Percentiles rank a stretch among this genome's conserved stretches.
Evolutionary conservation across 2,797 vertebrate genomes (phyloP).

Genomic region (Catostomus latipinnis): DNA sequence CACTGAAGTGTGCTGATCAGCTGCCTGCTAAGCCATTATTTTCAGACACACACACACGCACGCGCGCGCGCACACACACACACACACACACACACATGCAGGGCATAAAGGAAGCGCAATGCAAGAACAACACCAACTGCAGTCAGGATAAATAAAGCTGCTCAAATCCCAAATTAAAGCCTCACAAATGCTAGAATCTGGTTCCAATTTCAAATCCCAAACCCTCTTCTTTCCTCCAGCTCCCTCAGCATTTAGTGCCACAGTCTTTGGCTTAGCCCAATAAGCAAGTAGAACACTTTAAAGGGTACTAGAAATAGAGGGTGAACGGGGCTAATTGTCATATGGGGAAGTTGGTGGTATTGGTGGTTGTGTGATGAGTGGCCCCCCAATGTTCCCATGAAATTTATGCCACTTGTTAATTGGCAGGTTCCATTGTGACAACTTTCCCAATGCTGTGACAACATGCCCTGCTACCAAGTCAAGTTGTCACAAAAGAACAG

Average conservation of each 20-base stretch:
- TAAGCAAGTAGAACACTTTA: background rate
- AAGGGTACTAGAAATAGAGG: constrained; percentile 7
- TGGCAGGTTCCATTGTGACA: too few relatives aligned
- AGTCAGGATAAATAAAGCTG: constrained; percentile 46
- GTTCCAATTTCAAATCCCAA: constrained; percentile 27
- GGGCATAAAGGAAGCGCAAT: background rate
- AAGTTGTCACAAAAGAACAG: too few relatives aligned
- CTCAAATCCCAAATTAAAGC: constrained; percentile 40
- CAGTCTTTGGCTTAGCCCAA: constrained; percentile 2
- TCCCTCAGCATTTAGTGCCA: background rate
- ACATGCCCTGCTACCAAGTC: too few relatives aligned
- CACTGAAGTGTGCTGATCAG: constrained; percentile 46
- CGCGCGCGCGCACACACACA: too few relatives aligned
- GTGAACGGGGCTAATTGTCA: too few relatives aligned
- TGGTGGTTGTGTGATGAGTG: too few relatives aligned
- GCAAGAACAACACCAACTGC: constrained; percentile 46
- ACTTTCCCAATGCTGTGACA: too few relatives aligned
- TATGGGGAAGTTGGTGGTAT: too few relatives aligned
- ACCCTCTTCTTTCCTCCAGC: background rate
- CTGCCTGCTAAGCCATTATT: constrained; percentile 24
- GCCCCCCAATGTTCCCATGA: too few relatives aligned
- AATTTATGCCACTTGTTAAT: too few relatives aligned
- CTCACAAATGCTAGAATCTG: constrained; percentile 32
- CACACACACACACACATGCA: constrained; percentile 9
- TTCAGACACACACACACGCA: background rate